Base-by-base conservation (phyloP, 2,888 invertebrate species). In the Ormyrus pomaceus region DNA sequence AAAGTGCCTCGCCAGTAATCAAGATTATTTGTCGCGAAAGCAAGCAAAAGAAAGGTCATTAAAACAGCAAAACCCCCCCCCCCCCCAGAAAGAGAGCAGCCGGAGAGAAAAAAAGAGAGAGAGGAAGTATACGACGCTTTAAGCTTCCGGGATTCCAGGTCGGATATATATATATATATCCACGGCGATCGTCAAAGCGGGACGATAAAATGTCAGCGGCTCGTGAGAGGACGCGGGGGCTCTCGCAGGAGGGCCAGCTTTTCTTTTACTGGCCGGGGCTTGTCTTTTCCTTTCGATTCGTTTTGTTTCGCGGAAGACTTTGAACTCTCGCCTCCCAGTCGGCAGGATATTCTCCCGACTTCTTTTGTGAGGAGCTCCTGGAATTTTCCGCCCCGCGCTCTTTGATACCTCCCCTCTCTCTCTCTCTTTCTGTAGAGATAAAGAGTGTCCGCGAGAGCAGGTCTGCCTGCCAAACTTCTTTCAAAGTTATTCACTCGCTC, bases 401-500 rank as follows among this genome's bases (percentile, higher is more conserved):
- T 46, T n/a, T 68, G 51, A 13, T 53, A 13, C 13, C 13, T 58
- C 46, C 13, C 13, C 2, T n/a, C 55, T 11, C n/a, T 5, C 58
- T 10, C 13, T 5, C 55, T 10, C 6, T 1, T 2, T 34, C 34
- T 10, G 46, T 48, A 48, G 50, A 51, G 75, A 66, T 66, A 68
- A 66, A 75, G 65, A 66, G 51, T 59, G 34, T 19, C 19, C 53
- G 48, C 19, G 10, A 34, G 34, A 34, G 34, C 45, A 4, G n/a
- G 53, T 68, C 56, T 64, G 6, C 45, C 68, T 53, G 51, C 59
- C 75, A 68, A 75, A 58, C 66, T 66, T 75, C 53, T 59, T n/a
- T 34, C 34, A 19, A 56, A n/a, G 75, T 64, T 75, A 75, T 68
- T 75, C 68, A 75, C 66, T 68, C 68, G 34, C 4, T 4, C 59